These are phyloP conservation scores for Hydrotaea cyrtoneurina DNA, from an alignment of 2,888 invertebrate species.

Conservation along the genomic window DNA sequence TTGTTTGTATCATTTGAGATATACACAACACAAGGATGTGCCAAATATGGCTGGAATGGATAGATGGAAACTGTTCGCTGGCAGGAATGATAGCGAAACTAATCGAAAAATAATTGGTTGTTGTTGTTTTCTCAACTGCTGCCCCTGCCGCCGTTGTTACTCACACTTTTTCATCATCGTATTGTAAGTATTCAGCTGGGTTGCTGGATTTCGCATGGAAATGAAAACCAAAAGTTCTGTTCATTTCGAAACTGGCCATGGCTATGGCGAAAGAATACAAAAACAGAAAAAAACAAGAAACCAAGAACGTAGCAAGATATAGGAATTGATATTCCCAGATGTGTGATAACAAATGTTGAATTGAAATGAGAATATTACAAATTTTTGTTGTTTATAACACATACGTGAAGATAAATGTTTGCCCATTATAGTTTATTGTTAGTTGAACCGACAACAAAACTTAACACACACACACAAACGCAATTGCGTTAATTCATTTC, in stretches of 20 bases:
- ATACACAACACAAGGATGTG: slow-evolving; percentile 63
- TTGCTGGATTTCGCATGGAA: slow-evolving; percentile 49
- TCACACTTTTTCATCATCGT: slow-evolving; percentile 47
- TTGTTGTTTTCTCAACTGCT: slow-evolving; percentile 69
- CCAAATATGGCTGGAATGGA: slow-evolving; percentile 72
- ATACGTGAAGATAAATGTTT: slow-evolving; percentile 60
- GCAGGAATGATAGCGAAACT: slow-evolving; percentile 79
- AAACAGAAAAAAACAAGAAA: slow-evolving; percentile 62
- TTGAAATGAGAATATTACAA: slow-evolving; percentile 68
- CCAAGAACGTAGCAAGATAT: slow-evolving; percentile 70
- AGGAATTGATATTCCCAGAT: slow-evolving; percentile 76
- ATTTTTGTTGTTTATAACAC: slow-evolving; percentile 56
- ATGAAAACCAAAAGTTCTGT: slow-evolving; percentile 56
- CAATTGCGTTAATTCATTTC: slow-evolving; percentile 20
- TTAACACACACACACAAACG: not conserved
- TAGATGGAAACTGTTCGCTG: slow-evolving; percentile 56
- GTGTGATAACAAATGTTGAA: slow-evolving; percentile 74
- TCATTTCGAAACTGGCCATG: slow-evolving; percentile 57
- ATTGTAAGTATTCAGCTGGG: slow-evolving; percentile 25
- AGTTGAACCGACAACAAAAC: slow-evolving; percentile 37
- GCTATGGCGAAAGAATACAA: not conserved
- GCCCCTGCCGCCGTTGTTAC: slow-evolving; percentile 45
- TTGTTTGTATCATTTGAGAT: slow-evolving; percentile 59
- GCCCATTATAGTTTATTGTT: slow-evolving; percentile 60
- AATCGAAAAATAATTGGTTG: slow-evolving; percentile 80